Base-by-base conservation (phyloP, 2,113 vertebrate genomes). In the Harpagus bidentatus region DNA sequence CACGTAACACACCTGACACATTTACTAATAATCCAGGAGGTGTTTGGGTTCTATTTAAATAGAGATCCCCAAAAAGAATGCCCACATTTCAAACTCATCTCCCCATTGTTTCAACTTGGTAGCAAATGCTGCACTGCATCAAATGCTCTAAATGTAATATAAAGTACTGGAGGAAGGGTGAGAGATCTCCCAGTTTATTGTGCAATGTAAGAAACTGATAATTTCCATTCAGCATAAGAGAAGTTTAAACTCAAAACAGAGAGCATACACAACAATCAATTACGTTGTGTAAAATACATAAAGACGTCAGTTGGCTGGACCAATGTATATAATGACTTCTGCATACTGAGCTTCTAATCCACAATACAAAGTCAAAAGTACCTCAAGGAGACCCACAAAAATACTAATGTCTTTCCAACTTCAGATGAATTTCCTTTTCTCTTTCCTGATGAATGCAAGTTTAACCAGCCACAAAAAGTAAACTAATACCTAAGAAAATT, bases 1-100 rank as follows among this genome's bases (percentile, higher is more conserved):
- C 88, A 73, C 58, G 92, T 96, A 94, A 88, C 87, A 95, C 55
- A 66, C 6, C 40, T 45, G 47, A 96, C 69, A 94, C 61, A 81
- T 86, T 93, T 71, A 85, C 77, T 88, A 92, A 86, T 76, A 95
- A 89, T 16, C 63, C 87, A 94, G 72, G 66, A 93, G 66, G 34
- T 16, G 31, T 47, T 71, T 73, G 29, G 73, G 38, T 61, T 89
- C 77, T 84, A 74, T 74, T 85, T 78, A 93, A 95, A 89, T 61
- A 94, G 78, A 76, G 66, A 92, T 63, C 85, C 74, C 18, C 36
- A 25, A 62, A 52, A 79, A 58, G 15, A 80, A 56, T 1, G 7
- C 2, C 2, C 38, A 16, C 2, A 8, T 58, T 65, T 69, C 82
- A 66, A 92, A 89, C 63, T 66, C 25, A 71, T 83, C 86, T 88